A percentile compares a stretch with the other conserved stretches of the same genome.
Conservation (phyloP, 2,797 vertebrate species). For the Bradypodion pumilum region DNA sequence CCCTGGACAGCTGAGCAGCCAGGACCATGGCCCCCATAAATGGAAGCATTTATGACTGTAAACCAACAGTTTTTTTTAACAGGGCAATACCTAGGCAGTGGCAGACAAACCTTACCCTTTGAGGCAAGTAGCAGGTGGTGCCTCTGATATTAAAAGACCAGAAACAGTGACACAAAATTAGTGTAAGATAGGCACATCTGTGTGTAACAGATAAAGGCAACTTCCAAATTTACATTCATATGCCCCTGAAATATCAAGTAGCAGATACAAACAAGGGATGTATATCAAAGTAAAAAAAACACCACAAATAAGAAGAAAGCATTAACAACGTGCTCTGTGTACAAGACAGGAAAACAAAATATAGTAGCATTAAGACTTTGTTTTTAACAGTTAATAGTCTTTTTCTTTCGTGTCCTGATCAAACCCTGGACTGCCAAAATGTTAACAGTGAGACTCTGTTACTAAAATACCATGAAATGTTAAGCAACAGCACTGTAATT, state of each 20-base stretch:
- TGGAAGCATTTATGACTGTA: no score
- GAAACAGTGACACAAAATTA: neutral
- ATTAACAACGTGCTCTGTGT: neutral
- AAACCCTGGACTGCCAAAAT: no score
- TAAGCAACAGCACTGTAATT: conserved; percentile 8
- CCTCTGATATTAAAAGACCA: no score
- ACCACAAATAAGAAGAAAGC: neutral
- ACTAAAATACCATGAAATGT: neutral
- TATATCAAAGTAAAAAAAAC: conserved; percentile 30
- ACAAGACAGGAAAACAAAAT: neutral
- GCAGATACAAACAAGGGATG: conserved; percentile 40
- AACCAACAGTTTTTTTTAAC: neutral
- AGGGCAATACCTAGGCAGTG: neutral
- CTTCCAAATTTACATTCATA: neutral
- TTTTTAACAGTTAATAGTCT: neutral
- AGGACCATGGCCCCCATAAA: no score
- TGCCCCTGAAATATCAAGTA: conserved; percentile 19
- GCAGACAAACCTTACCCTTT: neutral
- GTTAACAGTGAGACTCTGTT: neutral
- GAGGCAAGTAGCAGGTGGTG: neutral
- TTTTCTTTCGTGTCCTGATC: no score
- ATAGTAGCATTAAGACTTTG: neutral
- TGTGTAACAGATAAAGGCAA: conserved; percentile 1
- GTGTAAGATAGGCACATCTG: neutral
- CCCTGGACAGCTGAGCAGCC: no score